These are phyloP conservation scores for Zaprionus kolodkinae DNA, from an alignment of 1,140 invertebrate genomes.

Conservation along the genomic window DNA sequence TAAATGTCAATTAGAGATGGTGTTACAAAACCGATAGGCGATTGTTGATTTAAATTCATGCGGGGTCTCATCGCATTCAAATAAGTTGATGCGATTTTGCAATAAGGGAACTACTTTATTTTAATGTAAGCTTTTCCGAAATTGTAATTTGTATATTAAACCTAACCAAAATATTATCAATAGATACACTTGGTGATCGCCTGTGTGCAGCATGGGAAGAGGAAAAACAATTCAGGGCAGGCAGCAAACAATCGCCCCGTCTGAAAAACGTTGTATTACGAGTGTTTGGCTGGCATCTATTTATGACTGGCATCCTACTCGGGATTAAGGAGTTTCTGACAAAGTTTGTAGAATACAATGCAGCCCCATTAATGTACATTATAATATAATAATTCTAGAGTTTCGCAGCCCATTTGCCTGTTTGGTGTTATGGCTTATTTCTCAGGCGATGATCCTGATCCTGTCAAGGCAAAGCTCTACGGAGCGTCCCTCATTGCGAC, in stretches of 20 bases:
- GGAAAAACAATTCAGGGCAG: conserved; percentile 28
- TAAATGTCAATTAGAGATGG: neutral
- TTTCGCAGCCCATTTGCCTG: conserved; percentile 62
- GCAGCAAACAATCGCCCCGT: conserved; percentile 46
- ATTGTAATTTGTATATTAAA: neutral
- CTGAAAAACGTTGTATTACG: conserved; percentile 44
- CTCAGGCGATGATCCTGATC: conserved; percentile 49
- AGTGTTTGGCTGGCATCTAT: conserved; percentile 57
- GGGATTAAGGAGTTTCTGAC: conserved; percentile 45
- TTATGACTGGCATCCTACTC: conserved; percentile 40
- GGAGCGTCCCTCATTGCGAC: conserved; percentile 86
- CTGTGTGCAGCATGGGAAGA: conserved; percentile 66
- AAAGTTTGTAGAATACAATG: conserved; percentile 31
- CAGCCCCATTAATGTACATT: neutral
- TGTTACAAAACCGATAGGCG: neutral
- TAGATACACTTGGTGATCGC: conserved; percentile 68
- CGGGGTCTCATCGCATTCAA: neutral
- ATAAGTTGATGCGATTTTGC: neutral
- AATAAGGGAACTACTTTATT: neutral
- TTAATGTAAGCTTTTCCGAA: neutral
- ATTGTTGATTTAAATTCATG: neutral
- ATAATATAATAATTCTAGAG: conserved; percentile 29
- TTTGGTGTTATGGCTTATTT: conserved; percentile 66
- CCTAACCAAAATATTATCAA: neutral
- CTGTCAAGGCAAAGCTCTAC: conserved; percentile 85